Evolutionary conservation across 2,888 invertebrate species (phyloP).

Genomic region (Buathra laborator): DNA sequence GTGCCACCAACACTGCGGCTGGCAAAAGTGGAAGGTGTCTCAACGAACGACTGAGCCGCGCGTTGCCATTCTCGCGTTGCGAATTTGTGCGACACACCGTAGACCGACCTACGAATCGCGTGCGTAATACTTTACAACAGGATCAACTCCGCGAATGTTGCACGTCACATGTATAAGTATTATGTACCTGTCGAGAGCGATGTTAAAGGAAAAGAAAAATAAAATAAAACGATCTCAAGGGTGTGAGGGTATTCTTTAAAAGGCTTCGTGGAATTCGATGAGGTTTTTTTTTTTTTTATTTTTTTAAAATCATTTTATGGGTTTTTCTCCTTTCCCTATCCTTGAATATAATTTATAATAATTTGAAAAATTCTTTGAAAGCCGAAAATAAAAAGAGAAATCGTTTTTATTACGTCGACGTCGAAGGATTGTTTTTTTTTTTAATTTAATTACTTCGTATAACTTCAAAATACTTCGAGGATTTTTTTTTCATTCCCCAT

Average conservation of each 20-base stretch:
- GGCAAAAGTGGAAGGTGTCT: slow-evolving; percentile 3
- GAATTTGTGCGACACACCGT: slow-evolving; percentile 56
- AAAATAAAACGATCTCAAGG: not conserved
- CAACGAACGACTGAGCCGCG: slow-evolving; percentile 2
- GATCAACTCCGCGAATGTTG: slow-evolving; percentile 12
- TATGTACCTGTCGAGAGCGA: slow-evolving; percentile 17
- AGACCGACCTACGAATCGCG: slow-evolving; percentile 60
- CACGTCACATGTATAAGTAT: slow-evolving; percentile 31
- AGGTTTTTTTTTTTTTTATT: not conserved
- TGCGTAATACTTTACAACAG: slow-evolving; percentile 58
- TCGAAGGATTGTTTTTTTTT: too few relatives aligned
- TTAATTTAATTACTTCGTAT: too few relatives aligned
- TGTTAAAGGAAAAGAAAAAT: not conserved
- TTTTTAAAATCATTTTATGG: too few relatives aligned
- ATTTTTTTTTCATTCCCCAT: too few relatives aligned
- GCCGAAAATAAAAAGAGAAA: not conserved
- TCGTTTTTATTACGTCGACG: not conserved
- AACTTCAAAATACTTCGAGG: too few relatives aligned
- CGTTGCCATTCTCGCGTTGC: slow-evolving; percentile 35
- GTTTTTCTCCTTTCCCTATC: too few relatives aligned
- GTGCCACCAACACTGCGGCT: not conserved
- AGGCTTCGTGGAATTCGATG: not conserved
- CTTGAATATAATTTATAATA: too few relatives aligned
- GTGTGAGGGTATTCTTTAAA: not conserved
- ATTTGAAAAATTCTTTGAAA: not conserved